phyloP scores from a whole-genome alignment of 92 coral and sea anemone genomes.

The Nematostella vectensis region DNA sequence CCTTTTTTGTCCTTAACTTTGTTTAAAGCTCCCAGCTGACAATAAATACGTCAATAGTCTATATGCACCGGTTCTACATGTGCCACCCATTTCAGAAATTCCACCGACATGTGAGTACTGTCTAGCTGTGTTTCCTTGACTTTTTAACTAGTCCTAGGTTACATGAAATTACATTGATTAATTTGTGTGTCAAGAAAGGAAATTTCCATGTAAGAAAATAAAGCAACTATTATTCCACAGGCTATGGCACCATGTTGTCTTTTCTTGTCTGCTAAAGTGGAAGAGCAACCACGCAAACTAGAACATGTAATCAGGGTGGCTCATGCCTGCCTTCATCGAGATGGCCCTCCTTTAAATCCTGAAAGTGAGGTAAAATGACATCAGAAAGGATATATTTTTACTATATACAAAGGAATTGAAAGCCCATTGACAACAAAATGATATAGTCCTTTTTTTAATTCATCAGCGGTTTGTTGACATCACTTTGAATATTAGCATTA shows the following conservation, averaged over 20 bases:
- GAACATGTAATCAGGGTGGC: slow-evolving; percentile 94
- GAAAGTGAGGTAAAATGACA: slow-evolving; percentile 91
- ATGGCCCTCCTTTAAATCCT: slow-evolving; percentile 78
- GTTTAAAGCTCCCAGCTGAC: slow-evolving; percentile 83
- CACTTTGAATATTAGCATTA: too few species aligned
- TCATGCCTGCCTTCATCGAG: slow-evolving; percentile 90
- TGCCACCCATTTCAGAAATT: slow-evolving; percentile 72
- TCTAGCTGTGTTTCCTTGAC: too few species aligned
- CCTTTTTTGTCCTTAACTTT: slow-evolving; percentile 19
- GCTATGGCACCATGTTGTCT: slow-evolving; percentile 92
- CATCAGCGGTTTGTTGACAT: too few species aligned
- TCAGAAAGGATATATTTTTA: neutral
- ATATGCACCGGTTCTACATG: slow-evolving; percentile 99
- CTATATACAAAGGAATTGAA: neutral
- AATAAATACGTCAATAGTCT: slow-evolving; percentile 97
- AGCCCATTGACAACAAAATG: too few species aligned
- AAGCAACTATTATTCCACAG: too few species aligned
- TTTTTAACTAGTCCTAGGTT: too few species aligned
- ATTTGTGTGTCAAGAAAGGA: too few species aligned
- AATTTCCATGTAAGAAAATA: too few species aligned
- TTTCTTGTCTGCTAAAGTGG: slow-evolving; percentile 89
- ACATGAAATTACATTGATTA: too few species aligned
- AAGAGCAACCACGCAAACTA: slow-evolving; percentile 95
- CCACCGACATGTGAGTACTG: slow-evolving; percentile 97
- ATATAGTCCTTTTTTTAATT: too few species aligned